Base-by-base conservation (phyloP, 37 sponge, comb jelly and placozoan species). In the Crambe crambe region DNA sequence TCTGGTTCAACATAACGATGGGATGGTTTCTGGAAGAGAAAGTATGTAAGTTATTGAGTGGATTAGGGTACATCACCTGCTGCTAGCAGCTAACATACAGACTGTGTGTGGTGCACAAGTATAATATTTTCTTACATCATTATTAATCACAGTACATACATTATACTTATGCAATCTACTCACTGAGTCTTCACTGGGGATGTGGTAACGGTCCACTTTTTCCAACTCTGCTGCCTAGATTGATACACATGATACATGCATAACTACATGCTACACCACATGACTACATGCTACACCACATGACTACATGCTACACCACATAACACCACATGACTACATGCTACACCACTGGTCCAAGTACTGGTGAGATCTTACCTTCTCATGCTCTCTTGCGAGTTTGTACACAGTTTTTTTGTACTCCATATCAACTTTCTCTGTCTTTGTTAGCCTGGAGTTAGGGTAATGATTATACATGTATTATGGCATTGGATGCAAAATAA, bases 211-310 rank as follows among this genome's bases (percentile, higher is more conserved):
- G 27, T 97, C 75, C 42, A 85, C 66, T 70, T 84, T 94, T 72
- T 91, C 93, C 18, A 92, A 10, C 40, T 97, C 95, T 47, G 89
- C 83, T 31, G 98, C 95, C 90, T 96, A 39, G 0, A 72, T 42
- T 43, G 35, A 31, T 62, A n/a, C n/a, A n/a, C n/a, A n/a, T n/a
- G n/a, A n/a, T n/a, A n/a, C n/a, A n/a, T n/a, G n/a, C n/a, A n/a
- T n/a, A n/a, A n/a, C n/a, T n/a, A n/a, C n/a, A n/a, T n/a, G n/a
- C n/a, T n/a, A n/a, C n/a, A n/a, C n/a, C n/a, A n/a, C n/a, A n/a
- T n/a, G n/a, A n/a, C n/a, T n/a, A n/a, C n/a, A n/a, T n/a, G n/a
- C n/a, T n/a, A n/a, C n/a, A n/a, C n/a, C n/a, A n/a, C n/a, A n/a
- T n/a, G n/a, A n/a, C n/a, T n/a, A n/a, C n/a, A n/a, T n/a, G n/a